A percentile compares a stretch with the other conserved stretches of the same genome.
These are phyloP conservation scores for Tenodera sinensis DNA, from an alignment of 2,888 invertebrate species.

Conservation along the genomic window DNA sequence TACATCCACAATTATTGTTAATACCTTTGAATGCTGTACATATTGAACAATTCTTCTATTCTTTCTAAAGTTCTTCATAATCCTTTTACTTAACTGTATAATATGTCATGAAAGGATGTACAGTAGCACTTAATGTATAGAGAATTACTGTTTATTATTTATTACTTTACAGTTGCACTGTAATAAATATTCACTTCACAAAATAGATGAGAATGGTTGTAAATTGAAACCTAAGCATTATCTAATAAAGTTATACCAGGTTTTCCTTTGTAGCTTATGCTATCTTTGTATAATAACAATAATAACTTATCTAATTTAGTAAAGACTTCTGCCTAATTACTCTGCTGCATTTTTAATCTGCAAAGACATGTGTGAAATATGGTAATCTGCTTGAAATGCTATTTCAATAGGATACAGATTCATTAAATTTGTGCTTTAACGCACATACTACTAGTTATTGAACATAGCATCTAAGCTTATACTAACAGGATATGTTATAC, in stretches of 20 bases:
- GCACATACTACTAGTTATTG: no score
- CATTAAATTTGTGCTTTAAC: neutral
- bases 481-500: no score
- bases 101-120: neutral
- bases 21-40: neutral
- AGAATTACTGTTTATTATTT: neutral
- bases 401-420: neutral
- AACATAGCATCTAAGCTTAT: no score
- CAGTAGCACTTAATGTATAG: neutral
- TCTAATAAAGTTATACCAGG: neutral
- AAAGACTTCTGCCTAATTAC: neutral
- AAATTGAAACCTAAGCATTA: neutral
- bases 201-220: neutral
- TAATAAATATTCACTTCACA: neutral
- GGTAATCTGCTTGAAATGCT: neutral
- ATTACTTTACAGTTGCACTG: neutral
- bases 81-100: neutral
- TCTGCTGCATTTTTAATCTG: neutral
- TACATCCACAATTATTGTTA: neutral
- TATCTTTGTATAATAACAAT: neutral
- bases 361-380: neutral
- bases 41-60: neutral
- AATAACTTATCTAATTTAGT: neutral
- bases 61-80: neutral
- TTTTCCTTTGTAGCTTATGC: neutral